Base-by-base conservation (phyloP, 2,888 invertebrate species). In the Cerastis leucographa region DNA sequence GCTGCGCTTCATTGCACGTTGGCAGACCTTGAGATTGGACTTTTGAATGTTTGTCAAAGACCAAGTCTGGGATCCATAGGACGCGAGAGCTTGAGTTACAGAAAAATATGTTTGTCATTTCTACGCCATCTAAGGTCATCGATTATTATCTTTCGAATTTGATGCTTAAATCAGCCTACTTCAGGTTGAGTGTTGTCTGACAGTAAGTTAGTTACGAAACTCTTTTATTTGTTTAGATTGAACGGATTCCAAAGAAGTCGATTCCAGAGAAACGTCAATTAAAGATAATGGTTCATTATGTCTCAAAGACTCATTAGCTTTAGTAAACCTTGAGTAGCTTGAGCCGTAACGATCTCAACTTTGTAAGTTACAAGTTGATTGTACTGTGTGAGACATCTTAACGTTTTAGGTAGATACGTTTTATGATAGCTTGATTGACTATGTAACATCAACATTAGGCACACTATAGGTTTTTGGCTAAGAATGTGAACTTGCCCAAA, bases 271-370 rank as follows among this genome's bases (percentile, higher is more conserved):
- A 61, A 54, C 25, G 44, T 42, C 64, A 56, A 78, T 78, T 79
- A 64, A 49, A 79, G 77, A 78, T 78, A 77, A 79, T 49, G 71
- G 71, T 64, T 77, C 54, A 77, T 80, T 77, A 71, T 79, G 62
- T 79, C 54, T 54, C 29, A 56, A 71, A 64, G 54, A 56, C 29
- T 54, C 42, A 68, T 76, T 78, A 46, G 62, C 46, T 71, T 74
- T n/a, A 64, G 54, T 80, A 56, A 65, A 42, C n/a, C 64, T 56
- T 42, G 61, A 64, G 51, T 40, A 19, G 42, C 54, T 62, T 19
- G 22, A 46, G n/a, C 29, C 25, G n/a, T 65, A 78, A 78, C 46
- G 66, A 73, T 54, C 59, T 35, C 35, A 80, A 66, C 80, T 80
- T 80, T 73, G 80, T 78, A 46, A 40, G 66, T 54, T 71, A 54